Evolutionary conservation across 2,888 invertebrate species (phyloP), one percentile per base, ranked within the genome.

Genomic region (Serripes groenlandicus): DNA sequence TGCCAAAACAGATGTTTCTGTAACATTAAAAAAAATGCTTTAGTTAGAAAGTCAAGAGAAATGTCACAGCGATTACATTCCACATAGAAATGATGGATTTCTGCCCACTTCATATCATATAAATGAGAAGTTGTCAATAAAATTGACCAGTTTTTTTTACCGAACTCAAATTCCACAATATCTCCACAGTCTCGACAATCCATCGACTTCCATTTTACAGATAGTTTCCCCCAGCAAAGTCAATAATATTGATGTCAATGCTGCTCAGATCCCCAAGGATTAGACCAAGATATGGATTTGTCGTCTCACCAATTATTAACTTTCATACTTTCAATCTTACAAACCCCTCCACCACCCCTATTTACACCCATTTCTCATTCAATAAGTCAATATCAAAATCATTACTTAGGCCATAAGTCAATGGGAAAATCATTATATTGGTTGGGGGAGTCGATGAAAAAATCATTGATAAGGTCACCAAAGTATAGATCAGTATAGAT

Each of bases 171-270:
- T 66, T 82, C 80, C 79, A n/a, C n/a, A 77, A 52, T 82, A 86
- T 82, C 82, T 83, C 77, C 71, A 35, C 54, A 64, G 70, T 82
- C 78, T 78, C 73, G 42, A 37, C 66, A 73, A 87, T 71, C 83
- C 84, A 81, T 81, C 72, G 80, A 85, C 84, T 87, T 83, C 87
- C 87, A 88, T 87, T 90, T 90, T 86, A 84, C 88, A 87, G 88
- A 82, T 85, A 86, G 81, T 83, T 81, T 78, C 82, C 81, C 71
- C 81, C 71, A 77, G 78, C 72, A 86, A 87, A 89, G 89, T 90
- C 90, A 90, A 91, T 90, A 90, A 87, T 91, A 91, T 91, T 91
- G 91, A 90, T 88, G 87, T 79, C 82, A 83, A 81, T 72, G 81
- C 83, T 69, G 74, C 68, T 80, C 49, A 72, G 80, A 87, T 88